Evolutionary conservation across 2,888 invertebrate species (phyloP), one percentile per base, ranked within the genome.

Genomic region (Allophyes oxyacanthae): DNA sequence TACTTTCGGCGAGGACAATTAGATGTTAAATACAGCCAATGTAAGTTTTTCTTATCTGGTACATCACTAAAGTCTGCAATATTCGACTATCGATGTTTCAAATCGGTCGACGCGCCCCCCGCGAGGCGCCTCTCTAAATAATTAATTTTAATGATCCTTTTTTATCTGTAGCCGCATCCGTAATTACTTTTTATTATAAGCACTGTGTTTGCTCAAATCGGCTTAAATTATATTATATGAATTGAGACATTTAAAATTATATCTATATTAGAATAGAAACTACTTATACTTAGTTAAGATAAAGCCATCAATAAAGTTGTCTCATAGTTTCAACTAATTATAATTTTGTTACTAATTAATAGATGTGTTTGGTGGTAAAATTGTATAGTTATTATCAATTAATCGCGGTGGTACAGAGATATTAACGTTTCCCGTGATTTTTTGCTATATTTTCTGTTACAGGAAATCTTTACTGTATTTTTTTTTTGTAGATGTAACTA

Each of bases 81-180:
- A n/a, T 55, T 62, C 62, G 51, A 56, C 51, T 66, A 67, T 72
- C 60, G 64, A 68, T 38, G 32, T 55, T 67, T 66, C 32, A 64
- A 59, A 75, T 70, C 74, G 51, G 26, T 55, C 49, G 64, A 60
- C 46, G 53, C 37, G 34, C 76, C 78, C 75, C 82, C 82, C 73
- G 75, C 65, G 38, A 57, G 20, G 73, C 61, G 41, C 50, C 38
- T 65, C 37, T 64, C 72, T 64, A 69, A 64, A 72, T 78, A 78
- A 84, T 83, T 78, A 79, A 79, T 79, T 83, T 20, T 20, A 20
- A 80, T 75, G 70, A 43, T 36, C 43, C n/a, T 50, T 61, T 55
- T 63, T 59, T 42, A 54, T 59, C 43, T 61, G 41, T n/a, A n/a
- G n/a, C 36, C n/a, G 40, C 46, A 30, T 36, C 26, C 32, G 48